phyloP scores from a whole-genome alignment of 2,113 vertebrate species.

The Puffinus mauretanicus region DNA sequence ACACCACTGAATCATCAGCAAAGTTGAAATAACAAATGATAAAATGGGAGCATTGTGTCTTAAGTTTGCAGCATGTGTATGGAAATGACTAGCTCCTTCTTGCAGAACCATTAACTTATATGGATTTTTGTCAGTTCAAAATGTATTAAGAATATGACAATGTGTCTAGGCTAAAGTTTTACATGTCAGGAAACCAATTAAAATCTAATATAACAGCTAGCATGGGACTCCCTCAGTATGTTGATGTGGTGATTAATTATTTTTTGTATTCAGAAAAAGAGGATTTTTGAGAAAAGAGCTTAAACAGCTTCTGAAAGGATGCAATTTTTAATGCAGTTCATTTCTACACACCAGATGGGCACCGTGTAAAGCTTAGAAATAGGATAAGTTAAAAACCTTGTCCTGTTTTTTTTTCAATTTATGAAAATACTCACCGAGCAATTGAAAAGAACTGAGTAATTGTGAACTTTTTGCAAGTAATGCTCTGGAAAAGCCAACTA shows the following conservation, averaged over 20 bases:
- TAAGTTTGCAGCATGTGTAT: background rate
- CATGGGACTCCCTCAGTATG: fast-evolving
- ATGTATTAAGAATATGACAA: background rate
- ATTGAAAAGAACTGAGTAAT: slow-evolving; percentile 11
- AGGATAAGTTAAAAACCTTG: background rate
- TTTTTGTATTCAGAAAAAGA: background rate
- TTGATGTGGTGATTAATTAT: background rate
- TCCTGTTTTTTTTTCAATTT: background rate
- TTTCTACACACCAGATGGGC: background rate
- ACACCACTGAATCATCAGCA: slow-evolving; percentile 41
- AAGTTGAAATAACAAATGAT: background rate
- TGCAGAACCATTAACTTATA: background rate
- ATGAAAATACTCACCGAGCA: background rate
- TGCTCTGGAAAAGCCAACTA: slow-evolving; percentile 5
- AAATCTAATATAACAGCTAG: background rate
- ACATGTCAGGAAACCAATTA: background rate
- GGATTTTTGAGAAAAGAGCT: background rate
- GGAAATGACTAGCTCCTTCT: background rate
- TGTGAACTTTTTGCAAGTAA: slow-evolving; percentile 13
- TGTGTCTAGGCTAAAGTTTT: background rate
- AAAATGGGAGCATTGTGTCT: background rate
- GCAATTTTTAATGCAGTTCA: background rate
- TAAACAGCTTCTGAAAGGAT: background rate
- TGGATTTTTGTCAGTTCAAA: background rate
- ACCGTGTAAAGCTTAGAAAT: background rate